Conservation (phyloP, 2,113 vertebrate genomes). For the Corythaeola cristata region DNA sequence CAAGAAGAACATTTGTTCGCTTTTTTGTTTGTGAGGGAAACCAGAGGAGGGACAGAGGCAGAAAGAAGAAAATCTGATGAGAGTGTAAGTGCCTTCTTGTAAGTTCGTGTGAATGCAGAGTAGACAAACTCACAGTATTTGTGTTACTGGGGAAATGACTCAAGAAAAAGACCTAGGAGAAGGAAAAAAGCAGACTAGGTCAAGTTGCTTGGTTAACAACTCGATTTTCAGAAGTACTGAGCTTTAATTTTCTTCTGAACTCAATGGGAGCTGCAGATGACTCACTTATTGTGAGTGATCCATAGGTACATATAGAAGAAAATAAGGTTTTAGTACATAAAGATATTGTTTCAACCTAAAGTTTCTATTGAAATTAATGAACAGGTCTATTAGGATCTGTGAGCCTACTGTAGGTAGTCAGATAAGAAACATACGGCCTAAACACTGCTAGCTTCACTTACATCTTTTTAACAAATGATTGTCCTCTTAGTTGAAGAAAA, state of each 20-base stretch:
- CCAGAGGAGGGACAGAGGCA: background rate
- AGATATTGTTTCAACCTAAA: background rate
- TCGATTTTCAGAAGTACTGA: background rate
- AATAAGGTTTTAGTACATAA: background rate
- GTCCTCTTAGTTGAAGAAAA: background rate
- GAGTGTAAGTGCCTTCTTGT: background rate
- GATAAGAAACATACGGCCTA: background rate
- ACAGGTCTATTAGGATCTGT: background rate
- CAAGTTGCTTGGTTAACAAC: background rate
- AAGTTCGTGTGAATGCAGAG: background rate
- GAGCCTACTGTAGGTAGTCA: background rate
- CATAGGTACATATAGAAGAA: background rate
- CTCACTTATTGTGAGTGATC: background rate
- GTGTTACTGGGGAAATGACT: background rate
- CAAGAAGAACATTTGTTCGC: background rate
- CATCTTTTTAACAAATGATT: background rate
- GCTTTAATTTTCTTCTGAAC: background rate
- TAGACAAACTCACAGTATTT: background rate
- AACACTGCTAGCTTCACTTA: background rate
- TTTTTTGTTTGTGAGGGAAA: rapidly evolving
- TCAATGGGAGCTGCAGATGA: background rate
- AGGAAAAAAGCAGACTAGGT: background rate
- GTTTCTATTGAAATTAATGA: background rate
- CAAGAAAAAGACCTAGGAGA: background rate
- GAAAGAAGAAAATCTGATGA: background rate